Evolutionary conservation across 2,888 invertebrate genomes (phyloP), one percentile per base, ranked within the genome.

Genomic region (Helleia helle): DNA sequence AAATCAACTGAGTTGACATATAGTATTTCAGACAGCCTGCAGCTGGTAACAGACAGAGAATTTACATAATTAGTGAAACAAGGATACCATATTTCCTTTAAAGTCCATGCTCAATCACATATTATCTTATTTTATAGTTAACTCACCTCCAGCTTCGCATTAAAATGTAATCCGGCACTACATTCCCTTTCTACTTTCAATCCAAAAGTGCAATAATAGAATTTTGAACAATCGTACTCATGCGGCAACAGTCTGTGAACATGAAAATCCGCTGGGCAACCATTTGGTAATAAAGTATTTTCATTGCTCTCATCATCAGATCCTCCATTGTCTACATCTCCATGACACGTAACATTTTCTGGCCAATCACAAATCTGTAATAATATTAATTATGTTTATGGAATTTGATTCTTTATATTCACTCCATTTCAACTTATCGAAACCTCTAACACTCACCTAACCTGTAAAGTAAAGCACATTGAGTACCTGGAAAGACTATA

Each of bases 161-260:
- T 59, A 50, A 62, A 66, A 25, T 60, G 53, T 0, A 48, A 40
- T 1, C 55, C 58, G 2, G 42, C 15, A 1, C 48, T 36, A 37
- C 65, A 66, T 0, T 48, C 34, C 6, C 47, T 50, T 18, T 50
- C 55, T 1, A 56, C 48, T 28, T 53, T 51, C n/a, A 58, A 49
- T 5, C 65, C 68, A 14, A 52, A 51, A 3, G 48, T 49, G 44
- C 70, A 71, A 36, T 60, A 54, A 44, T 70, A 81, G 49, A 72
- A 81, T 49, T 63, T 65, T 0, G 62, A 62, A 48, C 80, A 81
- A 47, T 74, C 65, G 8, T 59, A 66, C 13, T 79, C 75, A 47
- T 81, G 76, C 3, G 70, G 64, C 0, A 76, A 25, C 0, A 73
- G 54, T 34, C 45, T 49, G 36, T 71, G 71, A 49, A 64, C 42